Conservation (phyloP, 2,797 vertebrate species). For the Aphelocoma californica region DNA sequence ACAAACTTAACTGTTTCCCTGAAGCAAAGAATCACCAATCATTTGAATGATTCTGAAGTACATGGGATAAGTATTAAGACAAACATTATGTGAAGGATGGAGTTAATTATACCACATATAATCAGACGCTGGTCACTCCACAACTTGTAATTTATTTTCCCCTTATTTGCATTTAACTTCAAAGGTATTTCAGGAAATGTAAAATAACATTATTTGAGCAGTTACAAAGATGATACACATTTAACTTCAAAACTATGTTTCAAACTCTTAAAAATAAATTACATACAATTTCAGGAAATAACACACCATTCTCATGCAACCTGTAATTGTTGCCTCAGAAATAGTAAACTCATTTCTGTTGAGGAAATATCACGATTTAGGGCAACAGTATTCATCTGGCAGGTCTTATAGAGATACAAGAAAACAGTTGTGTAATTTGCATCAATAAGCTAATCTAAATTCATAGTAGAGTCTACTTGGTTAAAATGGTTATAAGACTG, state of each 20-base stretch:
- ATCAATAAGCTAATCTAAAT: background rate
- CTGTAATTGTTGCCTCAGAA: conserved; percentile 44
- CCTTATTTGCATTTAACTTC: conserved; percentile 81
- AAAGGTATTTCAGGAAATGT: conserved; percentile 75
- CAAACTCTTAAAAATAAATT: conserved; percentile 57
- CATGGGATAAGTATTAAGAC: conserved; percentile 64
- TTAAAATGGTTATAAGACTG: background rate
- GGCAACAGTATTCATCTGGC: background rate
- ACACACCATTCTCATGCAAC: conserved; percentile 12
- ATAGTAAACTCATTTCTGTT: conserved; percentile 20
- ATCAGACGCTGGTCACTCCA: conserved; percentile 73
- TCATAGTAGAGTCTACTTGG: background rate
- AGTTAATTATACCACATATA: conserved; percentile 71
- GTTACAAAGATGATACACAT: conserved; percentile 62
- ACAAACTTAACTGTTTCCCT: background rate
- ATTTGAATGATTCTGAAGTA: conserved; percentile 56
- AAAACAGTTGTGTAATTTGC: background rate
- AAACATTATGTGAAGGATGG: conserved; percentile 60
- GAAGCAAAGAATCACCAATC: background rate
- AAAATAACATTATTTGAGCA: conserved; percentile 73
- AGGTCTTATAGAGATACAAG: background rate
- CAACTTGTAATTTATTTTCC: conserved; percentile 83
- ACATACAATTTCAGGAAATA: conserved; percentile 66
- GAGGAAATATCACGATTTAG: background rate
- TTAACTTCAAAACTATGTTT: conserved; percentile 69